Evolutionary conservation across 2,888 invertebrate species (phyloP), one percentile per base, ranked within the genome.

Genomic region (Zeuzera pyrina): DNA sequence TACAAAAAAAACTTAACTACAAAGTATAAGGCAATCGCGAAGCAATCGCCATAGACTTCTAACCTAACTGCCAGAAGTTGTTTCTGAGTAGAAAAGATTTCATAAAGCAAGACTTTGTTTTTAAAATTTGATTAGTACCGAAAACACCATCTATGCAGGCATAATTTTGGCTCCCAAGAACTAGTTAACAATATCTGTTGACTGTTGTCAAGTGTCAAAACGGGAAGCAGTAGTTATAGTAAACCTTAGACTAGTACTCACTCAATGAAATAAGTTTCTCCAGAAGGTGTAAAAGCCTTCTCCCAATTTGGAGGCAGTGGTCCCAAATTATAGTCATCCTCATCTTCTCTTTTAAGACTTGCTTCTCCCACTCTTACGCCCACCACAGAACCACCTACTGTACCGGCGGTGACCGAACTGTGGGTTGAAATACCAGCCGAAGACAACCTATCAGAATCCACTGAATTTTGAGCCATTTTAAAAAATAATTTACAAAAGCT

Each of bases 241-340:
- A n/a, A n/a, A n/a, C n/a, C n/a, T n/a, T n/a, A n/a, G n/a, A n/a
- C 8, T 7, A 15, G 0, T 47, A 88, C 91, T 88, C 79, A 93
- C 96, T 98, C 97, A 52, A 98, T 98, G 63, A 97, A 98, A 81
- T 98, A 98, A 37, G 94, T 91, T 85, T 98, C 97, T 51, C 98
- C 98, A 39, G 94, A 93, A 45, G 97, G 97, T 7, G 98, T 97
- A 63, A 93, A 97, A 2, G 97, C 97, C 66, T 97, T 95, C 72
- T 98, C 98, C 98, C 98, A 98, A 85, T 97, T 97, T 3, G 91
- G 87, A 34, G 98, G 98, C 45, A 98, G 78, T 1, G 97, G 94
- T 11, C 97, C 97, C 33, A 97, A 79, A 42, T 93, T 92, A 61
- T 91, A 92, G 43, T 89, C 88, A 43, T 89, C 88, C 38, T 90